A percentile compares a stretch with the other conserved stretches of the same genome.
These are phyloP conservation scores for Thryonomys swinderianus DNA, from an alignment of 2,113 vertebrate genomes.

Conservation along the genomic window DNA sequence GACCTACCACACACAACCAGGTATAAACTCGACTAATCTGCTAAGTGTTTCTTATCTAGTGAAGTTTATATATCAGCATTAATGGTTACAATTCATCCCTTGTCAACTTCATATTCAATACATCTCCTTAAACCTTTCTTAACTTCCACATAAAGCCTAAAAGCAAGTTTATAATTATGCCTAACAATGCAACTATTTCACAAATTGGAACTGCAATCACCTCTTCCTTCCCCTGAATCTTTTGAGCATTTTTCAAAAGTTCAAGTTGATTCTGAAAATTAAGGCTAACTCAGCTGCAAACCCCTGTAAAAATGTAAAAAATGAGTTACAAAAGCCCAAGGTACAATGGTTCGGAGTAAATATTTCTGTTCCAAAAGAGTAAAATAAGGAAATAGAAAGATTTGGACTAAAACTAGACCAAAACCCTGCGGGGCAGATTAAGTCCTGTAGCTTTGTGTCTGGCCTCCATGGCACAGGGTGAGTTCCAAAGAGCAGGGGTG, in stretches of 20 bases:
- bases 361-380: not conserved
- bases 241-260: not conserved
- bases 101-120: not conserved
- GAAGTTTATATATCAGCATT: not conserved
- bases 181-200: not conserved
- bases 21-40: not conserved
- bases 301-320: not conserved
- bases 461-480: not conserved
- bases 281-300: not conserved
- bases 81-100: not conserved
- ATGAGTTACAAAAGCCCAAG: not conserved
- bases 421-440: not conserved
- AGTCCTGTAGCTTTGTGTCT: not conserved
- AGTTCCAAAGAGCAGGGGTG: not conserved
- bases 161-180: not conserved
- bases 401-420: not conserved
- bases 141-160: not conserved
- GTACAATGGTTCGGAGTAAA: not conserved
- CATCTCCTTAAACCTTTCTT: not conserved
- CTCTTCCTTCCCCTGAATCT: not conserved
- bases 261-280: not conserved
- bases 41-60: not conserved
- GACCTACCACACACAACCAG: not conserved
- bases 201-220: not conserved
- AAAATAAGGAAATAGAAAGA: not conserved